These are phyloP conservation scores for Calyptommatus sinebrachiatus DNA, from an alignment of 2,113 vertebrate species.

Conservation along the genomic window DNA sequence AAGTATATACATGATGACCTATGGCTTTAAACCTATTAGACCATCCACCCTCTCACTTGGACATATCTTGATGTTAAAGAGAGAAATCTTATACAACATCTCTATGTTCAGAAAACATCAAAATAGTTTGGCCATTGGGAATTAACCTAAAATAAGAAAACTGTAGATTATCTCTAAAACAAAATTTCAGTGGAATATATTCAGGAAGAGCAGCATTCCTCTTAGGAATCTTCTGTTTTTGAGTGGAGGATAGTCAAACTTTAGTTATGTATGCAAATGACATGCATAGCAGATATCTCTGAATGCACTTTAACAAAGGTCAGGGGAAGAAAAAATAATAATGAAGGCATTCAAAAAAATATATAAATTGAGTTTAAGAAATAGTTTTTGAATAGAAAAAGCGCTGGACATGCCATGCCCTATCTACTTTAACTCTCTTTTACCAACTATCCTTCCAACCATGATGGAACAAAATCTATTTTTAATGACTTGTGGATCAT, in stretches of 20 bases:
- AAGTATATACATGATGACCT: constrained; percentile 30
- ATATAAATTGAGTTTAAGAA: not conserved
- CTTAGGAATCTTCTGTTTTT: not conserved
- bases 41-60: too few species aligned
- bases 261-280: constrained; percentile 10
- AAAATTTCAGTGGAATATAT: constrained; percentile 37
- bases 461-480: rapidly evolving
- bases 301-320: not conserved
- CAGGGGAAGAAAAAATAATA: constrained; percentile 13
- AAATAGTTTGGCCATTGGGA: not conserved
- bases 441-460: not conserved
- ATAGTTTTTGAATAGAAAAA: constrained; percentile 5
- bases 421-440: not conserved
- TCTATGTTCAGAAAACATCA: too few species aligned
- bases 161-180: constrained; percentile 15
- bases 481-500: not conserved
- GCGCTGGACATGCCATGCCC: not conserved
- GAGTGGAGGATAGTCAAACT: not conserved
- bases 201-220: not conserved
- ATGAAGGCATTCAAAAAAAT: not conserved
- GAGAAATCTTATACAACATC: too few species aligned
- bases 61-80: too few species aligned
- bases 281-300: constrained; percentile 16
- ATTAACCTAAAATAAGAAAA: constrained; percentile 29
- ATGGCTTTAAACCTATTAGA: too few species aligned